A percentile compares a stretch with the other conserved stretches of the same genome.
Conservation (phyloP, 35 echinoderm and acorn worm species). For the Ophioderma brevispina region DNA sequence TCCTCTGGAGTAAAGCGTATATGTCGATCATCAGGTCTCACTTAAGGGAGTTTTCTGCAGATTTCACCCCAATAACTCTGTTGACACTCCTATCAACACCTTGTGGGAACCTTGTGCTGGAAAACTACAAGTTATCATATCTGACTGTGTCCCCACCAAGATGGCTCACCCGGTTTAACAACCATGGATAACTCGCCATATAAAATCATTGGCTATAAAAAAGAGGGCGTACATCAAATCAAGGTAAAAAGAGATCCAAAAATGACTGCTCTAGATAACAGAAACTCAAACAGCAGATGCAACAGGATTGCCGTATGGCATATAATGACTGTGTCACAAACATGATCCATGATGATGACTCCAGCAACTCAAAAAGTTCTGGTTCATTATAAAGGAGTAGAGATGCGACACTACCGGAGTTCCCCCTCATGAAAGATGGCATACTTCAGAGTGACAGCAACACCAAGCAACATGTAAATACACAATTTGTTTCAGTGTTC, state of each 20-base stretch:
- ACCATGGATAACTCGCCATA: constrained; percentile 14
- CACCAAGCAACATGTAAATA: neutral
- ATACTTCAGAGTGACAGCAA: constrained; percentile 21
- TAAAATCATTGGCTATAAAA: neutral
- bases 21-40: neutral
- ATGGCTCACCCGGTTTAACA: constrained; percentile 30
- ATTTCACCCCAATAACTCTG: neutral
- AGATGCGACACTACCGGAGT: constrained; percentile 32
- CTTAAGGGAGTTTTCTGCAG: neutral
- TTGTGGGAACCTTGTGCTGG: neutral
- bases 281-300: neutral
- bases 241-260: neutral
- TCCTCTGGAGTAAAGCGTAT: constrained; percentile 18
- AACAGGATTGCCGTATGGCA: neutral
- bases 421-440: constrained; percentile 25
- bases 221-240: neutral
- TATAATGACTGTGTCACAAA: neutral
- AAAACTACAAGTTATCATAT: neutral
- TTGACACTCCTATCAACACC: neutral
- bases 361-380: constrained; percentile 7
- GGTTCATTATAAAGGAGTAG: constrained; percentile 2
- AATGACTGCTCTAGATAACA: neutral
- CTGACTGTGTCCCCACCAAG: constrained; percentile 17
- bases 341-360: neutral
- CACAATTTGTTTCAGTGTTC: constrained; percentile 2